Evolutionary conservation across 2,113 vertebrate species (phyloP).

Genomic region (Chinchilla lanigera): DNA sequence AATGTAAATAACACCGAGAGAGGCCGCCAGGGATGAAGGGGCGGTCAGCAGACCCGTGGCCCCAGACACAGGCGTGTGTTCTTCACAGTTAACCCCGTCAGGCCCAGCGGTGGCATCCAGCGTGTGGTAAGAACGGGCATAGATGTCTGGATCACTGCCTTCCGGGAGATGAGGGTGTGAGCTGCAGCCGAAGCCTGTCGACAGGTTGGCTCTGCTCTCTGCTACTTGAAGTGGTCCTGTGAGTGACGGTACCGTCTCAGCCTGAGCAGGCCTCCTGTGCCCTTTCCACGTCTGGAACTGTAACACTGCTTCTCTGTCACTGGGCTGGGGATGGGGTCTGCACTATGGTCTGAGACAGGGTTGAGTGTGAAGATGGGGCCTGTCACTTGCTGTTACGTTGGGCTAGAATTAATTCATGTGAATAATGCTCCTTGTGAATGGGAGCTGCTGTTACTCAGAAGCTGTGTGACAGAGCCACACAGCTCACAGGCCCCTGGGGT

Average conservation of each 20-base stretch:
- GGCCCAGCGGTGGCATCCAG: too few species aligned
- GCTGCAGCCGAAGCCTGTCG: neutral
- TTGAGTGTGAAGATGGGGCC: neutral
- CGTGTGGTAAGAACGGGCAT: neutral
- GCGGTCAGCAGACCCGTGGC: neutral
- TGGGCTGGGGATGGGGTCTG: accelerated
- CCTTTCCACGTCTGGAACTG: neutral
- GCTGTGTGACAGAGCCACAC: neutral
- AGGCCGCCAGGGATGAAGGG: too few species aligned
- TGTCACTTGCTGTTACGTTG: neutral
- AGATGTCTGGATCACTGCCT: neutral
- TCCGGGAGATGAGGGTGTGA: neutral
- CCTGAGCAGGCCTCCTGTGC: neutral
- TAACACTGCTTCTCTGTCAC: too few species aligned
- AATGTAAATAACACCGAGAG: neutral
- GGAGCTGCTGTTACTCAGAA: neutral
- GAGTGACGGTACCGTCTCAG: neutral
- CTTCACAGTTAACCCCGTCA: neutral
- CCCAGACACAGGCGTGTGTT: neutral
- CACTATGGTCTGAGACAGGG: neutral
- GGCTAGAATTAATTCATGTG: neutral
- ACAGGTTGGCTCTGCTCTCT: neutral
- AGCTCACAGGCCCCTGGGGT: neutral
- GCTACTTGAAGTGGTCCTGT: neutral
- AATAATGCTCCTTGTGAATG: neutral